Evolutionary conservation across 2,113 vertebrate species (phyloP).

Genomic region (Regulus satrapa): DNA sequence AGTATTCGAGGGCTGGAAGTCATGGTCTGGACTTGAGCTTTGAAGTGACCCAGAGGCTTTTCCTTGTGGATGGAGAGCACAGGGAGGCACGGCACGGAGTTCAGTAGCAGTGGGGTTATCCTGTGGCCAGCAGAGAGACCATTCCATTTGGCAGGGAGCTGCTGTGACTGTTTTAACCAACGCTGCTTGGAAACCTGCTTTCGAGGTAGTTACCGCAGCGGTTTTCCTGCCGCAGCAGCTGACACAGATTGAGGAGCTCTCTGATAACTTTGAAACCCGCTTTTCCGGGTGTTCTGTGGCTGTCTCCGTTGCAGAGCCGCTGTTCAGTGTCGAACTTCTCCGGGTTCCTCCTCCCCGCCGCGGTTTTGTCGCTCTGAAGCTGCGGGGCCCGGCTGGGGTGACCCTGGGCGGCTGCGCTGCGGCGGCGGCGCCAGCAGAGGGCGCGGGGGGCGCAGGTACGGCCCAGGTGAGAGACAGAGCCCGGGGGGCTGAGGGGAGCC

Average conservation of each 20-base stretch:
- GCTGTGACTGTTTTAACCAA: background rate
- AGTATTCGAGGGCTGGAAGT: background rate
- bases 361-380: fast-evolving
- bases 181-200: background rate
- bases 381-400: background rate
- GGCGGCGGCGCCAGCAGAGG: background rate
- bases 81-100: background rate
- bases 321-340: fast-evolving
- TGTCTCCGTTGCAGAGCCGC: background rate
- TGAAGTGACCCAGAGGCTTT: background rate
- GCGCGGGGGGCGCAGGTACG: background rate
- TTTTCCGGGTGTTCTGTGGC: background rate
- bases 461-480: background rate
- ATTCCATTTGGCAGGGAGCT: background rate
- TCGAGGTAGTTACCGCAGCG: background rate
- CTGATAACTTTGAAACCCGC: background rate
- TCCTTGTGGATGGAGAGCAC: background rate
- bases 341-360: background rate
- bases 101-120: background rate
- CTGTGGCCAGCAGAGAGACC: background rate
- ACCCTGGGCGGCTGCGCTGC: background rate
- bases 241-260: background rate
- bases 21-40: background rate
- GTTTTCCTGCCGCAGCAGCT: background rate
- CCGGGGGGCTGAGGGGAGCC: background rate